Percentiles rank a stretch among this genome's conserved stretches.
phyloP scores from a whole-genome alignment of 2,113 vertebrate species.

The Nipponia nippon region DNA sequence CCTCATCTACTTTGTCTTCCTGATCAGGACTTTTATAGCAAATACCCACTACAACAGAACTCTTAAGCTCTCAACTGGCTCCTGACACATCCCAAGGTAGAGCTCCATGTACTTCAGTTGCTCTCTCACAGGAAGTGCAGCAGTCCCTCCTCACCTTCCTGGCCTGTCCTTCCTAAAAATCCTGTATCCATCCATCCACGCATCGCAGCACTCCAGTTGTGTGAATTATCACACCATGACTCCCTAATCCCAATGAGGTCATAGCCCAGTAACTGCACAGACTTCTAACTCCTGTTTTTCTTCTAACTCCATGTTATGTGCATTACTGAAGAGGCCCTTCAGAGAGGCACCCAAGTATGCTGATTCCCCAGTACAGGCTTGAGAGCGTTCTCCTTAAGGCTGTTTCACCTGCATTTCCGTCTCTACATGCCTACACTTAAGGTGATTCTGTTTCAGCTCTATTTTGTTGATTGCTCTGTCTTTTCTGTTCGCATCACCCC shows the following conservation, averaged over 20 bases:
- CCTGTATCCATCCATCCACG: not conserved
- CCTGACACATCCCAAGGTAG: not conserved
- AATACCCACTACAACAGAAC: not conserved
- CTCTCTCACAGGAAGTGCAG: not conserved
- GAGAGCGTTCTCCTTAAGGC: not conserved
- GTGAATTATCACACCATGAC: not conserved
- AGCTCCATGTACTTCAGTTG: not conserved
- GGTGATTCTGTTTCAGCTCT: not conserved
- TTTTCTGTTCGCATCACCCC: not conserved
- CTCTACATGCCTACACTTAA: not conserved
- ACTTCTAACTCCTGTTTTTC: not conserved
- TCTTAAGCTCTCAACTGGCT: not conserved
- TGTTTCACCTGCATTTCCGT: not conserved
- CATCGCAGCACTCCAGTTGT: fast-evolving
- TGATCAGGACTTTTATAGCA: not conserved
- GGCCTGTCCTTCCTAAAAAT: not conserved
- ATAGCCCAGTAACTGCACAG: not conserved
- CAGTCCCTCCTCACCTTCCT: not conserved
- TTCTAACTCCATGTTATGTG: not conserved
- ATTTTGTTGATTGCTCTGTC: not conserved
- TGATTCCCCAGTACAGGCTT: not conserved
- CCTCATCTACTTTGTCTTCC: not conserved
- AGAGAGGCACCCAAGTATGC: not conserved
- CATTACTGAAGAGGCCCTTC: not conserved
- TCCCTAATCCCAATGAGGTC: not conserved